A percentile compares a stretch with the other conserved stretches of the same genome.
Evolutionary conservation across 2,797 vertebrate species (phyloP).

Genomic region (Ispidina lecontei): DNA sequence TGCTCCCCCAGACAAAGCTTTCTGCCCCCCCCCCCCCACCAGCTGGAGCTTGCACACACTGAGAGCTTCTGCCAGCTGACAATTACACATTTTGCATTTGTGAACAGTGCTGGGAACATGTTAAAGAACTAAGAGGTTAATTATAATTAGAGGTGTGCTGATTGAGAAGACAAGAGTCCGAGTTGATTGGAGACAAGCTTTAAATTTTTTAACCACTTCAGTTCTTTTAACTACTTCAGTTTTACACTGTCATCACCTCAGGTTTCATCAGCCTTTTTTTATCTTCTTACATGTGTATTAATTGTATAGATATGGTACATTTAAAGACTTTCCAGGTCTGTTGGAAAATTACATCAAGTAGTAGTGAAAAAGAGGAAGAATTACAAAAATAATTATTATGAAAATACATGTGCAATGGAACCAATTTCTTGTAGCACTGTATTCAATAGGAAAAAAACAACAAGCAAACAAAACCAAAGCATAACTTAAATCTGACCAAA

Average conservation of each 20-base stretch:
- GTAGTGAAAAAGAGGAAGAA: not conserved
- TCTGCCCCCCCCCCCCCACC: not conserved
- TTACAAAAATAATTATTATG: not conserved
- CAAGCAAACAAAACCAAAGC: fast-evolving
- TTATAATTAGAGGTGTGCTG: constrained; percentile 13
- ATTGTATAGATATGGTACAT: not conserved
- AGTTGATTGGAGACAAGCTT: not conserved
- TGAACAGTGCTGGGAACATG: not conserved
- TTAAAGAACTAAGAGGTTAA: constrained; percentile 1
- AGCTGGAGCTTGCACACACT: fast-evolving
- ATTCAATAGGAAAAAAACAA: not conserved
- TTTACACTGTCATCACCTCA: not conserved
- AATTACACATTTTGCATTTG: not conserved
- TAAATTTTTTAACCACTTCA: not conserved
- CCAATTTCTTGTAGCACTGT: not conserved
- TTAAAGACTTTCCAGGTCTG: not conserved
- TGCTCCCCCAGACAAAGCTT: not conserved
- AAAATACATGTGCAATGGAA: not conserved
- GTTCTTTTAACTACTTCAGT: not conserved
- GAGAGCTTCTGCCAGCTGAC: not conserved
- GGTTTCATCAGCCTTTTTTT: not conserved
- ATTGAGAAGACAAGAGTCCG: not conserved
- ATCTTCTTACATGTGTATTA: not conserved
- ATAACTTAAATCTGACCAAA: not conserved
- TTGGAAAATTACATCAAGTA: not conserved